phyloP scores from a whole-genome alignment of 2,888 invertebrate species.

The Lymantria dispar region DNA sequence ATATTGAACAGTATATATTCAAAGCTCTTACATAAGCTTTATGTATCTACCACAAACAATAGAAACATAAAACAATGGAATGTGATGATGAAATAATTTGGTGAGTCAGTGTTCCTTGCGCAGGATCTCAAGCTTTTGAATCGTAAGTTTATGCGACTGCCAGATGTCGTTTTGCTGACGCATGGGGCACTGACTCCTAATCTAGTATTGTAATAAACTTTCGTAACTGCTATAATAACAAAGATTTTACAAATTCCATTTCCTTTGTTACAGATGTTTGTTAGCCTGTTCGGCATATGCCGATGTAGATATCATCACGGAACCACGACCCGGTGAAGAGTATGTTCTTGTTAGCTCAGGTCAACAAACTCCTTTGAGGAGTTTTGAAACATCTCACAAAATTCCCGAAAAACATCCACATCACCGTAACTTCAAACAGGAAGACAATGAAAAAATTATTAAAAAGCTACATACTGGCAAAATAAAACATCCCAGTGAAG shows the following conservation, averaged over 20 bases:
- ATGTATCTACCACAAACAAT: neutral
- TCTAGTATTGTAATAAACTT: constrained; percentile 42
- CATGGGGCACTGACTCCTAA: constrained; percentile 57
- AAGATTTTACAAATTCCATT: constrained; percentile 28
- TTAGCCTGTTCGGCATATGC: constrained; percentile 65
- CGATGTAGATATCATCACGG: constrained; percentile 84
- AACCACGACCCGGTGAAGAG: constrained; percentile 85
- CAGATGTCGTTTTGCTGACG: constrained; percentile 68
- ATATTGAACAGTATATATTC: neutral
- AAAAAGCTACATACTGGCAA: constrained; percentile 66
- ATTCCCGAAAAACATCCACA: constrained; percentile 79
- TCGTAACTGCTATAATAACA: constrained; percentile 44
- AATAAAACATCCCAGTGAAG: constrained; percentile 63
- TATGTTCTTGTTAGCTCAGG: constrained; percentile 85
- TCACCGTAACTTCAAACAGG: constrained; percentile 50
- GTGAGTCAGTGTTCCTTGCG: constrained; percentile 65
- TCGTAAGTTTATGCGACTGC: constrained; percentile 53
- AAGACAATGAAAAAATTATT: constrained; percentile 73
- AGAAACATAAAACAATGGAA: constrained; percentile 26
- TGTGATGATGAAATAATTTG: constrained; percentile 56
- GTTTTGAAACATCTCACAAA: constrained; percentile 89
- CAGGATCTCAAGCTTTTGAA: constrained; percentile 38
- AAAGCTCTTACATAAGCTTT: neutral
- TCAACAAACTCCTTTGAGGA: constrained; percentile 69
- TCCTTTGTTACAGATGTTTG: constrained; percentile 78